Evolutionary conservation across 2,888 invertebrate species (phyloP).

Genomic region (Heliconius cydno): DNA sequence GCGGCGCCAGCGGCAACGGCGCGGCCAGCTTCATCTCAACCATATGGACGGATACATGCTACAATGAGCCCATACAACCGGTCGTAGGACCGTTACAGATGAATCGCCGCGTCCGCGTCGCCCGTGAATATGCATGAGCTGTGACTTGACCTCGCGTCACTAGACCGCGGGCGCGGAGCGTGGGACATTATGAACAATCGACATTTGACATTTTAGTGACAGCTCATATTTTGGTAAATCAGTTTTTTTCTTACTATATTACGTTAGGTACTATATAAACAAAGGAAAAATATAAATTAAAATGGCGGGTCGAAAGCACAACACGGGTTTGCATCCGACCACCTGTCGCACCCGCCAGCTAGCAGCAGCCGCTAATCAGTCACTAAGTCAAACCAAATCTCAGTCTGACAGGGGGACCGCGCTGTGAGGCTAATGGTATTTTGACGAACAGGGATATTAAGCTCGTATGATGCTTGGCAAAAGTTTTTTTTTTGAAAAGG

Average conservation of each 20-base stretch:
- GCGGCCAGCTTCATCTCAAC: constrained; percentile 49
- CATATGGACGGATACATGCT: constrained; percentile 69
- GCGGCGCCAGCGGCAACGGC: constrained; percentile 42
- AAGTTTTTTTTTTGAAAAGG: not conserved
- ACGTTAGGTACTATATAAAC: not conserved
- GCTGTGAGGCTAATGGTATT: constrained; percentile 68
- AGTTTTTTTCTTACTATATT: not conserved
- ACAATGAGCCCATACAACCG: constrained; percentile 79
- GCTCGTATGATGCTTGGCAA: constrained; percentile 52
- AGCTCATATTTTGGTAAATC: constrained; percentile 49
- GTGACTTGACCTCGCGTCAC: constrained; percentile 79
- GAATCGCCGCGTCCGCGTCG: constrained; percentile 68
- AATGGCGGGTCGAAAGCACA: constrained; percentile 68
- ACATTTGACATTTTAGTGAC: constrained; percentile 65
- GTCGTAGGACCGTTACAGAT: constrained; percentile 81
- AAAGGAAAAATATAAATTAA: constrained; percentile 7
- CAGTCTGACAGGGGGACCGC: constrained; percentile 56
- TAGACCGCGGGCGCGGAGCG: constrained; percentile 74
- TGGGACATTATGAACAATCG: constrained; percentile 71
- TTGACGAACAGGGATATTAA: constrained; percentile 73
- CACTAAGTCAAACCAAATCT: constrained; percentile 81
- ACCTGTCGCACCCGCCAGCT: constrained; percentile 74
- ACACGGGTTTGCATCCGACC: constrained; percentile 72
- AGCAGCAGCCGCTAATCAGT: constrained; percentile 81
- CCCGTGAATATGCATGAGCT: constrained; percentile 81